These are phyloP conservation scores for Clarias macrocephalus DNA, from an alignment of 2,113 vertebrate genomes.

Conservation along the genomic window DNA sequence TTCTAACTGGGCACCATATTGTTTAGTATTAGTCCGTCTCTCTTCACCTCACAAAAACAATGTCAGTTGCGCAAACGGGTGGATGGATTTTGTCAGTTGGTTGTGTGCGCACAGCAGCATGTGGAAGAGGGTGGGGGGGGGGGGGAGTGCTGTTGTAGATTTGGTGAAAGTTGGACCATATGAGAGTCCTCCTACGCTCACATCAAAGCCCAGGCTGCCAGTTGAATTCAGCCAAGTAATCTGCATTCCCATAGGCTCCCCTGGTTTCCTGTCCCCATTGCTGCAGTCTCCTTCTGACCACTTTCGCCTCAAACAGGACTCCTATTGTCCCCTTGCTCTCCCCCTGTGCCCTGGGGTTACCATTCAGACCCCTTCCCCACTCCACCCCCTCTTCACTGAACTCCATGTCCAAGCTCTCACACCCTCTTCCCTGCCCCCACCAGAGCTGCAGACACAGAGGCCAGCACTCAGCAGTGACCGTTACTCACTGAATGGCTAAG, in stretches of 20 bases:
- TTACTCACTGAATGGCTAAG: conserved; percentile 45
- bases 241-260: conserved; percentile 74
- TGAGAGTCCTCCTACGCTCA: conserved; percentile 62
- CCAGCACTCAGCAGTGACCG: conserved; percentile 45
- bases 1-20: not conserved
- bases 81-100: conserved; percentile 21
- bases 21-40: conserved; percentile 19
- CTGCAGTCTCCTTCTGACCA: conserved; percentile 52
- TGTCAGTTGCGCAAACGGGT: conserved; percentile 19
- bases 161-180: conserved; percentile 67
- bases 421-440: conserved; percentile 49
- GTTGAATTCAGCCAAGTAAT: conserved; percentile 70
- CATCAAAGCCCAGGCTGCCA: conserved; percentile 71
- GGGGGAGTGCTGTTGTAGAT: conserved; percentile 42
- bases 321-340: conserved; percentile 59
- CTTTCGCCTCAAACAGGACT: conserved; percentile 64
- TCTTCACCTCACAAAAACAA: conserved; percentile 23
- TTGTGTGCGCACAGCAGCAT: conserved; percentile 40
- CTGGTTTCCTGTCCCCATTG: conserved; percentile 57
- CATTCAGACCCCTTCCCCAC: conserved; percentile 40
- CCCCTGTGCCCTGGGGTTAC: conserved; percentile 55
- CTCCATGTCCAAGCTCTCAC: conserved; percentile 48
- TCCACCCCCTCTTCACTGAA: conserved; percentile 37
- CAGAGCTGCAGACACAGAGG: conserved; percentile 31
- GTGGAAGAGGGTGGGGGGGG: conserved; percentile 41